A percentile compares a stretch with the other conserved stretches of the same genome.
Conservation (phyloP, 1,140 invertebrate genomes). For the Trichoplusia ni region DNA sequence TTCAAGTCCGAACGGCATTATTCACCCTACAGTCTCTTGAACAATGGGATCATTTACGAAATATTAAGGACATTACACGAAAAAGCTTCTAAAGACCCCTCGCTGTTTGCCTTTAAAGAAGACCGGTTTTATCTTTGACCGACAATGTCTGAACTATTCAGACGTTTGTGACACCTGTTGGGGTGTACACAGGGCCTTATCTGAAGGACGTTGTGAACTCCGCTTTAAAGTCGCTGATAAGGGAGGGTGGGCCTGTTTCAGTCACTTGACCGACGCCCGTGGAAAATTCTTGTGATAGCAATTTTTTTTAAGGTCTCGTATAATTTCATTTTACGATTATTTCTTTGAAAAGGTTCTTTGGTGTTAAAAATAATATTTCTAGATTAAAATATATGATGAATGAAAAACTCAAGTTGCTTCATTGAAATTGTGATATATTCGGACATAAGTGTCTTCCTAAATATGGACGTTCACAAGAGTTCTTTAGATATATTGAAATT, state of each 20-base stretch:
- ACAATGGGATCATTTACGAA: slow-evolving; percentile 40
- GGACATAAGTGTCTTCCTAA: no score
- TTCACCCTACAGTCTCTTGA: slow-evolving; percentile 20
- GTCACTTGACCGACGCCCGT: no score
- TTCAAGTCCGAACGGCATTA: slow-evolving; percentile 28
- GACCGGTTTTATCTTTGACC: slow-evolving; percentile 29
- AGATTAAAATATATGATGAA: no score
- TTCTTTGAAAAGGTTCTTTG: no score
- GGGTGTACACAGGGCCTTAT: slow-evolving; percentile 30
- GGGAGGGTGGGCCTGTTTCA: neutral
- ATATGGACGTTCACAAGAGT: no score
- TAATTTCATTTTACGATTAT: no score
- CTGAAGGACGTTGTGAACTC: slow-evolving; percentile 22
- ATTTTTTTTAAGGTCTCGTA: no score
- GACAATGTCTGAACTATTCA: slow-evolving; percentile 43
- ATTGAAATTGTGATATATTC: neutral
- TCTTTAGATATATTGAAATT: no score
- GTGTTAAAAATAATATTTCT: no score
- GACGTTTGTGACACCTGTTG: slow-evolving; percentile 37
- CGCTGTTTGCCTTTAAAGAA: slow-evolving; percentile 31
- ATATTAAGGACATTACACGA: slow-evolving; percentile 46
- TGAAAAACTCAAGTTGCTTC: no score
- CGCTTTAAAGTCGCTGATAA: slow-evolving; percentile 25
- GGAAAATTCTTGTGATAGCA: no score
- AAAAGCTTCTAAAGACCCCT: slow-evolving; percentile 41